A percentile compares a stretch with the other conserved stretches of the same genome.
phyloP scores from a whole-genome alignment of 2,797 vertebrate genomes.

The Chanos chanos region DNA sequence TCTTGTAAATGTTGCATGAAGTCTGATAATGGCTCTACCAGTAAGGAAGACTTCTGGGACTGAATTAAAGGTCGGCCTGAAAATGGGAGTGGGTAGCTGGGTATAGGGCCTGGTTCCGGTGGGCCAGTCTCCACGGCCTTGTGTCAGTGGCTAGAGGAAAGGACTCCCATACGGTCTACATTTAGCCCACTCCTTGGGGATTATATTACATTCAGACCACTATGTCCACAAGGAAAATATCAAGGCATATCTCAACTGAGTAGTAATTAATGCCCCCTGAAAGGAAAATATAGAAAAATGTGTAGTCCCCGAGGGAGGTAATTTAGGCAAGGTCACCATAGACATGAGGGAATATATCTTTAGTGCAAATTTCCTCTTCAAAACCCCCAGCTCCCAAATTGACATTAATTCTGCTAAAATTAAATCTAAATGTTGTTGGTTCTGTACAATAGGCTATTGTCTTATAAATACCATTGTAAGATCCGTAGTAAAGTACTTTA shows the following conservation, averaged over 20 bases:
- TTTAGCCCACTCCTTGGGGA: constrained; percentile 12
- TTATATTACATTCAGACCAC: constrained; percentile 21
- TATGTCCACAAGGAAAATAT: constrained; percentile 18
- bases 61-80: background rate
- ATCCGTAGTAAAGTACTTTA: no score
- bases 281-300: constrained; percentile 13
- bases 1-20: constrained; percentile 5
- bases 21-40: constrained; percentile 24
- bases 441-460: no score
- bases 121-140: constrained; percentile 36
- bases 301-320: background rate
- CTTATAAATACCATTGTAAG: no score
- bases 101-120: constrained; percentile 49
- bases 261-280: constrained; percentile 32
- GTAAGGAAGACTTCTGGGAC: constrained; percentile 13
- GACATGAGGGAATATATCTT: no score
- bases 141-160: constrained; percentile 50
- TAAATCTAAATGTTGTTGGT: no score
- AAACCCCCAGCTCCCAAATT: no score
- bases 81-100: constrained; percentile 27
- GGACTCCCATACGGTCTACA: constrained; percentile 14
- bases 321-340: constrained; percentile 6
- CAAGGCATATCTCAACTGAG: background rate
- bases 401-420: no score
- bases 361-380: no score